Percentiles rank a stretch among this genome's conserved stretches.
Evolutionary conservation across 2,797 vertebrate genomes (phyloP).

Genomic region (Loris lydekkerianus): DNA sequence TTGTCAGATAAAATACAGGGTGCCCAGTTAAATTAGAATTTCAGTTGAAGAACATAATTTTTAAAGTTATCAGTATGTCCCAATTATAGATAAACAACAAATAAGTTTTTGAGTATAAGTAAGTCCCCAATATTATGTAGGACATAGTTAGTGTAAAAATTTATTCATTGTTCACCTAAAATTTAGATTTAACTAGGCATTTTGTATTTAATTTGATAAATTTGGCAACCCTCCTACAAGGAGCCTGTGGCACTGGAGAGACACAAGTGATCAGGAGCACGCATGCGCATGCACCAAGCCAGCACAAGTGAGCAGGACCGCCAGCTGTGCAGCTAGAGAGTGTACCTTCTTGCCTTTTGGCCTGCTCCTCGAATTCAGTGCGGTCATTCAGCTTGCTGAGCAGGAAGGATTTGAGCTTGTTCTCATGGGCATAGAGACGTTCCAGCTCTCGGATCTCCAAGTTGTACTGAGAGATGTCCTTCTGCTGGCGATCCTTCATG

Average conservation of each 20-base stretch:
- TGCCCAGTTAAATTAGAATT: not conserved
- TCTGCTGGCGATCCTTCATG: constrained; percentile 79
- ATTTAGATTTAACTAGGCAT: not conserved
- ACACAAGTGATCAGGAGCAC: no score
- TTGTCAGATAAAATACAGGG: not conserved
- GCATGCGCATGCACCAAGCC: no score
- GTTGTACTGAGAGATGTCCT: constrained; percentile 83
- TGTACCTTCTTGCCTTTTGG: constrained; percentile 83
- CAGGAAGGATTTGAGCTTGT: constrained; percentile 86
- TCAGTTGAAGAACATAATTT: not conserved
- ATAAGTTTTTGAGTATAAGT: not conserved
- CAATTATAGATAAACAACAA: not conserved
- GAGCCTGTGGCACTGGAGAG: not conserved
- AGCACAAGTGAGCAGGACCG: not conserved
- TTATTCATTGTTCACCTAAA: not conserved
- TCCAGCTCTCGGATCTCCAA: constrained; percentile 83
- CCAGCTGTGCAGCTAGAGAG: not conserved
- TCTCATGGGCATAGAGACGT: constrained; percentile 70
- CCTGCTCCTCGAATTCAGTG: constrained; percentile 77
- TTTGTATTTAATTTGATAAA: not conserved
- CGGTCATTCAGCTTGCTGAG: constrained; percentile 79
- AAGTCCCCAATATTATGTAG: not conserved
- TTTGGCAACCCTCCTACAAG: not conserved
- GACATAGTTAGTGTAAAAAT: not conserved
- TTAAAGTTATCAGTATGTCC: not conserved